Conservation (phyloP, 2,113 vertebrate genomes). For the Aviceda subcristata region DNA sequence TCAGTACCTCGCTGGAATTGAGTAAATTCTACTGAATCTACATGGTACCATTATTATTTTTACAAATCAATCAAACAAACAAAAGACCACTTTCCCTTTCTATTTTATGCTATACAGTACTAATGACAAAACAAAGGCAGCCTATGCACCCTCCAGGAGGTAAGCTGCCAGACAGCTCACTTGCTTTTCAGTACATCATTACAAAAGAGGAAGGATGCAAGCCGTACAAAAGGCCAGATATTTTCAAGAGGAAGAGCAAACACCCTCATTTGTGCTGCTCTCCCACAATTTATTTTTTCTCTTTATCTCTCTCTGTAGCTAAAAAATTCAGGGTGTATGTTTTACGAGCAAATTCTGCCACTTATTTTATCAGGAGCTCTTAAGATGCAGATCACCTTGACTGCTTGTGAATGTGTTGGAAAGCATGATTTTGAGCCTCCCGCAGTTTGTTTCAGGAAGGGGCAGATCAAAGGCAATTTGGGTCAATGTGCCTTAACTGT, state of each 20-base stretch:
- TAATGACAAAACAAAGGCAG: not conserved
- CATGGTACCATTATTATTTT: not conserved
- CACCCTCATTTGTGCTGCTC: not conserved
- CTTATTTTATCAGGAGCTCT: not conserved
- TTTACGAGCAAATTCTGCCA: not conserved
- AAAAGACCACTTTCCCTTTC: not conserved
- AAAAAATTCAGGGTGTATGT: not conserved
- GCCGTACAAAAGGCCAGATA: rapidly evolving
- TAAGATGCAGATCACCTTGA: not conserved
- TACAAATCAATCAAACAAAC: not conserved
- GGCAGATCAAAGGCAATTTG: too few species aligned
- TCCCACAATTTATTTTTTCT: not conserved
- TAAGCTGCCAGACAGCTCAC: not conserved
- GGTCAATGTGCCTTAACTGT: too few species aligned
- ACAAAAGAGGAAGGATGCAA: not conserved
- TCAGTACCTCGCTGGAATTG: too few species aligned
- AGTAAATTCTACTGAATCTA: too few species aligned
- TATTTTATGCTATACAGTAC: rapidly evolving
- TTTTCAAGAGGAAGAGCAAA: not conserved
- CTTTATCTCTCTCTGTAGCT: not conserved
- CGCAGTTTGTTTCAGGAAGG: too few species aligned
- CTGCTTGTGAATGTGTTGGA: too few species aligned
- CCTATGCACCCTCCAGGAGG: too few species aligned
- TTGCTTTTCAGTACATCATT: not conserved
- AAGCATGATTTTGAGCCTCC: too few species aligned